Evolutionary conservation across 2,113 vertebrate genomes (phyloP).

Genomic region (Chinchilla lanigera): DNA sequence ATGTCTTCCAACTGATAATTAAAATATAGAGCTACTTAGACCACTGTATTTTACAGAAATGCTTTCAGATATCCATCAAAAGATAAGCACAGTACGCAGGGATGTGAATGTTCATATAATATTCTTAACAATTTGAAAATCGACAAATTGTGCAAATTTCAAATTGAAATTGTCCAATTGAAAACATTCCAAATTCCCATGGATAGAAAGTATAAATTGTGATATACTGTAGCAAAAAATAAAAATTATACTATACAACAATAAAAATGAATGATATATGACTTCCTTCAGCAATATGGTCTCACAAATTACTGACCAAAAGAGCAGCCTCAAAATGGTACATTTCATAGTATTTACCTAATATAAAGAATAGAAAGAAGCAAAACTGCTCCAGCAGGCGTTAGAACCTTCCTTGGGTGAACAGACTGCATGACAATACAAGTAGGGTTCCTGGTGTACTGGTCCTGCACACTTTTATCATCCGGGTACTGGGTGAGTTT

Average conservation of each 20-base stretch:
- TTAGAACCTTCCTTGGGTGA: not conserved
- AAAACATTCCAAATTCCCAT: not conserved
- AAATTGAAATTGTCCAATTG: not conserved
- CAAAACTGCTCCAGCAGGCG: not conserved
- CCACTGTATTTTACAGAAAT: not conserved
- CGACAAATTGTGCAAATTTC: not conserved
- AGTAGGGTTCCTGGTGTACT: not conserved
- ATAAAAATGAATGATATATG: not conserved
- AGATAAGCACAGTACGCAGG: not conserved
- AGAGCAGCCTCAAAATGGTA: not conserved
- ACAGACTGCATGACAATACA: not conserved
- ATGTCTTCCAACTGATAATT: not conserved
- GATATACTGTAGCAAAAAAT: not conserved
- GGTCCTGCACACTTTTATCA: not conserved
- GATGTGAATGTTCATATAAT: not conserved
- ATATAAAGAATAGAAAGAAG: not conserved
- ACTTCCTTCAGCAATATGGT: not conserved
- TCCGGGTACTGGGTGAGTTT: not conserved
- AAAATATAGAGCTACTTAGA: not conserved
- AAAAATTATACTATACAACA: not conserved
- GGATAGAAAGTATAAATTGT: not conserved
- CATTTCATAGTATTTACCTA: not conserved
- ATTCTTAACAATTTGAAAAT: constrained; percentile 23
- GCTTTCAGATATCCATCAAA: not conserved
- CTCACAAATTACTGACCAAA: not conserved